Percentiles rank a stretch among this genome's conserved stretches.
phyloP scores from a whole-genome alignment of 2,797 vertebrate genomes.

The Hoplostethus mediterraneus region DNA sequence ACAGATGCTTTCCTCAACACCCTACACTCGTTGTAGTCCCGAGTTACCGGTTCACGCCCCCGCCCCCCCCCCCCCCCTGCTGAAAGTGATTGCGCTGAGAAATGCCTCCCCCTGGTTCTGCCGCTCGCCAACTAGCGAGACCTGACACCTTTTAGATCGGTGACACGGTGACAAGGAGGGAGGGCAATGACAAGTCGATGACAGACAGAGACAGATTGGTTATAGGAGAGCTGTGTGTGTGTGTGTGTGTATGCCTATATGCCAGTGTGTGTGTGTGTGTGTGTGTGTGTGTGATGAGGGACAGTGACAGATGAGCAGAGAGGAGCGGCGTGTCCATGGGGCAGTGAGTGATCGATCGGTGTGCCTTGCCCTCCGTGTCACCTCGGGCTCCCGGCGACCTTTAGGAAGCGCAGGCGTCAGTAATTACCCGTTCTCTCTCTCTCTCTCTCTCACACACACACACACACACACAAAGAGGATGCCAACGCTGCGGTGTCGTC shows the following conservation, averaged over 20 bases:
- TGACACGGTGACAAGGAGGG: conserved; percentile 39
- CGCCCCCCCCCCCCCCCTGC: too few relatives aligned
- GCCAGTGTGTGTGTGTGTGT: conserved; percentile 2
- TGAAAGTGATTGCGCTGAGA: conserved; percentile 9
- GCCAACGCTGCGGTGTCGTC: conserved; percentile 61
- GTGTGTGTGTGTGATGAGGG: conserved; percentile 40
- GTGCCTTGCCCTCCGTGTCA: conserved; percentile 74
- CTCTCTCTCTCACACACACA: conserved; percentile 30
- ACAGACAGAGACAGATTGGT: conserved; percentile 63
- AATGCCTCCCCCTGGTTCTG: background rate
- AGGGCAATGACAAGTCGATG: conserved; percentile 44
- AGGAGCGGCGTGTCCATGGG: conserved; percentile 57
- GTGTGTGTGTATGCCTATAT: conserved; percentile 23
- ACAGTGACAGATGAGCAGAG: conserved; percentile 77
- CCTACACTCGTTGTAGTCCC: background rate
- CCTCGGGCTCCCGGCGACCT: conserved; percentile 77
- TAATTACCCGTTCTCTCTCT: conserved; percentile 72
- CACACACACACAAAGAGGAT: conserved; percentile 43
- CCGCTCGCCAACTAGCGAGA: conserved; percentile 5
- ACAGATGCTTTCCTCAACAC: background rate
- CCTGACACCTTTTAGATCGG: conserved; percentile 43
- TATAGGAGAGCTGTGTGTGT: conserved; percentile 15
- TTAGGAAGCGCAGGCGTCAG: conserved; percentile 74
- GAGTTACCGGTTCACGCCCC: background rate
- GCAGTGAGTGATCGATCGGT: conserved; percentile 78